phyloP scores from a whole-genome alignment of 2,797 vertebrate species.

The Pangasius mekongensis region DNA sequence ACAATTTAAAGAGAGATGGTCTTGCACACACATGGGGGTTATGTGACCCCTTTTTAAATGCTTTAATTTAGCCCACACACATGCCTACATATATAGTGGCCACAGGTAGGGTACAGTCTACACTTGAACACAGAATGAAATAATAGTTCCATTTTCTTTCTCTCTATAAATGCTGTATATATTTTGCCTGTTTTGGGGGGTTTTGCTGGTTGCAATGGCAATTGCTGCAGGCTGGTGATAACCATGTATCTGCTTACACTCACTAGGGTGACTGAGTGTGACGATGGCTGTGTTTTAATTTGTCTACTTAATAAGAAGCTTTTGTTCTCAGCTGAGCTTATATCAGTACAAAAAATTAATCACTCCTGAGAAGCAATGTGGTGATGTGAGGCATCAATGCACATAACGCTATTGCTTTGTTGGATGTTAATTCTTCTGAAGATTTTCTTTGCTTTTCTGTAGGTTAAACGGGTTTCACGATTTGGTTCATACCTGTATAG shows the following conservation, averaged over 20 bases:
- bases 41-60: neutral
- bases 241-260: conserved; percentile 62
- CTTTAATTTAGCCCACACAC: neutral
- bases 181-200: neutral
- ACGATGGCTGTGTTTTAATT: conserved; percentile 65
- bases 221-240: conserved; percentile 68
- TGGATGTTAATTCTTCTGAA: conserved; percentile 5
- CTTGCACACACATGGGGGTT: neutral
- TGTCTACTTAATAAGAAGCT: conserved; percentile 61
- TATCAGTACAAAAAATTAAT: conserved; percentile 40
- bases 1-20: neutral
- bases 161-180: neutral
- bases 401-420: neutral
- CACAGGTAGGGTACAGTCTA: neutral
- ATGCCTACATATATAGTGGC: neutral
- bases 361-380: conserved; percentile 9
- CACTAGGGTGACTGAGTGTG: conserved; percentile 60
- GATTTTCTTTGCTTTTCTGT: conserved; percentile 2
- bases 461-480: neutral
- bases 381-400: neutral
- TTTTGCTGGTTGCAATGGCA: neutral
- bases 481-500: neutral
- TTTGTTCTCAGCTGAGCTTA: conserved; percentile 54
- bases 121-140: conserved; percentile 44
- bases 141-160: conserved; percentile 50